Evolutionary conservation across 23 tunicate genomes (phyloP).

Genomic region (Trididemnum nubilum): DNA sequence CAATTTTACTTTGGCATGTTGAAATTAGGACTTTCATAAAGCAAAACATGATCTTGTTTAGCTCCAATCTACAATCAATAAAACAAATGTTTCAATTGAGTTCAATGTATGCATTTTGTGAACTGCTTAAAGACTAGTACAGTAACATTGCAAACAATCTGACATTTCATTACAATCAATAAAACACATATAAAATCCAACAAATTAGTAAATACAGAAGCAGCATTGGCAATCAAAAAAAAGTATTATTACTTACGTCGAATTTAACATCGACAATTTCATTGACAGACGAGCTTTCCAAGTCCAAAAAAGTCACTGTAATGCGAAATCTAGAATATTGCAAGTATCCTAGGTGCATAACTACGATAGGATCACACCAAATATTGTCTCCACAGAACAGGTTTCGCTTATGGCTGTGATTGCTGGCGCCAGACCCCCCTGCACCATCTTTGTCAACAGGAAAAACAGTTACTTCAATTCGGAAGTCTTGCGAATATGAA

Average conservation of each 20-base stretch:
- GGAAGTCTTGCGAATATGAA: slow-evolving; percentile 33
- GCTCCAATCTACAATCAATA: too few relatives aligned
- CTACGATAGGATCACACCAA: slow-evolving; percentile 78
- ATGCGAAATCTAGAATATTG: slow-evolving; percentile 52
- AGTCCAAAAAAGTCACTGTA: slow-evolving; percentile 44
- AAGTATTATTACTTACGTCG: slow-evolving; percentile 42
- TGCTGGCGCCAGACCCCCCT: slow-evolving; percentile 50
- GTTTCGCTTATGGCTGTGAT: slow-evolving; percentile 45
- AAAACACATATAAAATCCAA: too few relatives aligned
- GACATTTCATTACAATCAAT: too few relatives aligned
- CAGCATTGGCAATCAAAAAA: too few relatives aligned
- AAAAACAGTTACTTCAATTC: slow-evolving; percentile 57
- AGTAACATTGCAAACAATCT: too few relatives aligned
- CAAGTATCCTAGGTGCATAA: slow-evolving; percentile 83
- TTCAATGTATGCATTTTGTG: too few relatives aligned
- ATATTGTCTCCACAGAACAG: slow-evolving; percentile 43
- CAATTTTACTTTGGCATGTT: too few relatives aligned
- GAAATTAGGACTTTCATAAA: too few relatives aligned
- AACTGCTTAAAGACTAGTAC: too few relatives aligned
- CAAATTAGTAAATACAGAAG: too few relatives aligned
- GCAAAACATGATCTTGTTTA: too few relatives aligned
- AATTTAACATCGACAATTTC: slow-evolving; percentile 60
- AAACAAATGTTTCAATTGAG: too few relatives aligned
- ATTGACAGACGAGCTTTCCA: slow-evolving; percentile 53
- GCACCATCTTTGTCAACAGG: slow-evolving; percentile 69